phyloP scores from a whole-genome alignment of 2,797 vertebrate genomes.

The Parauchenoglanis ngamensis region DNA sequence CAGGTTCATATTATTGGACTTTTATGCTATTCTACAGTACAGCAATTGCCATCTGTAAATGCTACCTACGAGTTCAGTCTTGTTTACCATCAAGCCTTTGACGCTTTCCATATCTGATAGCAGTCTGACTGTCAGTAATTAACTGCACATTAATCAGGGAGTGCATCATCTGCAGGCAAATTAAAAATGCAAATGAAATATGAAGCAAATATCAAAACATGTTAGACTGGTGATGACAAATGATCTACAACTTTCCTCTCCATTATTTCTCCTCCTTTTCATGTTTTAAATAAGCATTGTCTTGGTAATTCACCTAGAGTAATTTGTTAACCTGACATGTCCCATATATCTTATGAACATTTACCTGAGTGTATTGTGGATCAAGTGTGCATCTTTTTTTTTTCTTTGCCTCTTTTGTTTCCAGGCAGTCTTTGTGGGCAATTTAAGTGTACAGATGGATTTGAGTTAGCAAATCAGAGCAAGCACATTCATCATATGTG shows the following conservation, averaged over 20 bases:
- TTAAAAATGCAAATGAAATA: constrained; percentile 65
- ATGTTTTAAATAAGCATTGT: constrained; percentile 49
- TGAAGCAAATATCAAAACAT: constrained; percentile 58
- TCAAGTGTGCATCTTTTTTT: not conserved
- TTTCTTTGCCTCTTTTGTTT: not conserved
- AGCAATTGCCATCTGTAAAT: not conserved
- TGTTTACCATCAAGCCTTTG: constrained; percentile 47
- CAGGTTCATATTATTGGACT: not conserved
- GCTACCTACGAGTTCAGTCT: constrained; percentile 18
- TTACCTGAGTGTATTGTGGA: constrained; percentile 9
- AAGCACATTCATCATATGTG: constrained; percentile 11
- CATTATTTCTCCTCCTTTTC: constrained; percentile 28
- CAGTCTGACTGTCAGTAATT: constrained; percentile 59
- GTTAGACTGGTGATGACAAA: constrained; percentile 57
- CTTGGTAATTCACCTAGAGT: constrained; percentile 50
- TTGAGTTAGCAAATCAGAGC: not conserved
- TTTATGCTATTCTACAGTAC: not conserved
- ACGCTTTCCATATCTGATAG: constrained; percentile 58
- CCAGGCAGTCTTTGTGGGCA: not conserved
- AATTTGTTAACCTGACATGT: constrained; percentile 43
- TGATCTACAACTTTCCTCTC: constrained; percentile 52
- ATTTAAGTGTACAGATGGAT: constrained; percentile 8
- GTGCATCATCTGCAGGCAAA: constrained; percentile 61
- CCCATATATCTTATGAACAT: constrained; percentile 33
- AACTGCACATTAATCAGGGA: constrained; percentile 62